These are phyloP conservation scores for Pseudopleuronectes americanus DNA, from an alignment of 2,797 vertebrate species.

Conservation along the genomic window DNA sequence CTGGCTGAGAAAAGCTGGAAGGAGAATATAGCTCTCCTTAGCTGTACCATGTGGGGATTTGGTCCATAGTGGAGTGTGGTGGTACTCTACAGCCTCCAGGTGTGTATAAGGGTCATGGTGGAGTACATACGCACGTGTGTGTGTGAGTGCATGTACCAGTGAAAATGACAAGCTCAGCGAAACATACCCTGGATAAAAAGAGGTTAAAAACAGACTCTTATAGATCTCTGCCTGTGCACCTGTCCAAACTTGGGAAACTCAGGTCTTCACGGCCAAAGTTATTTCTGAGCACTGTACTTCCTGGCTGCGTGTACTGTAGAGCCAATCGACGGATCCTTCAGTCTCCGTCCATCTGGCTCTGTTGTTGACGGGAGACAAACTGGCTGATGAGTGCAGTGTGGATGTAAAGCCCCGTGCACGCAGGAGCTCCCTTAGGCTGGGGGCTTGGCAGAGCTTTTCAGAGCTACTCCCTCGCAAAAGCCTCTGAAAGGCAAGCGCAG, in stretches of 20 bases:
- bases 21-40: neutral
- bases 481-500: conserved; percentile 63
- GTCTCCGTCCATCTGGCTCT: conserved; percentile 76
- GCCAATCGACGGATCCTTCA: conserved; percentile 54
- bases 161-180: conserved; percentile 14
- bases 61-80: neutral
- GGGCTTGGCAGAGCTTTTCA: conserved; percentile 73
- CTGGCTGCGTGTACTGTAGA: conserved; percentile 53
- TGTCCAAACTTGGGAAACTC: conserved; percentile 31
- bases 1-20: neutral
- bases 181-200: conserved; percentile 8
- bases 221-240: conserved; percentile 32
- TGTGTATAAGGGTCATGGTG: neutral
- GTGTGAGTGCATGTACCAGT: neutral
- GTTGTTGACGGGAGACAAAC: conserved; percentile 76
- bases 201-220: conserved; percentile 18
- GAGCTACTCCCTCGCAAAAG: conserved; percentile 62
- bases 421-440: conserved; percentile 68
- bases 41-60: neutral
- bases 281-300: conserved; percentile 40
- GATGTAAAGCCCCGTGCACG: conserved; percentile 54
- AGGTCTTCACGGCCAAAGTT: conserved; percentile 49
- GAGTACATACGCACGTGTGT: neutral
- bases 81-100: neutral
- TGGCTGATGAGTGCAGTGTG: conserved; percentile 70